phyloP scores from a whole-genome alignment of 1,140 invertebrate species.

The Apis laboriosa region DNA sequence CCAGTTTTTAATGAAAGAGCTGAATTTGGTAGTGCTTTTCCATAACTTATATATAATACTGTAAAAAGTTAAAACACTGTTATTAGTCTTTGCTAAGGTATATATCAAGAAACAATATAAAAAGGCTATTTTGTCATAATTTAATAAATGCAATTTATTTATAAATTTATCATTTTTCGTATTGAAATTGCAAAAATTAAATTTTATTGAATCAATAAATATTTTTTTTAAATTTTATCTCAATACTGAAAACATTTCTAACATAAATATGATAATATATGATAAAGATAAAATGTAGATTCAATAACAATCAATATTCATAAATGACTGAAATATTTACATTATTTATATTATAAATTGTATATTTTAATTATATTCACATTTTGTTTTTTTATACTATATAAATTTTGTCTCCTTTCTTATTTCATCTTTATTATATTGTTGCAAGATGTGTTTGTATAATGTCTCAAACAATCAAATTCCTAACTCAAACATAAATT shows the following conservation, averaged over 20 bases:
- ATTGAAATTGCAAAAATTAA: background rate
- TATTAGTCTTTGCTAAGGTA: constrained; percentile 38
- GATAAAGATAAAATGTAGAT: background rate
- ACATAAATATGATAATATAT: background rate
- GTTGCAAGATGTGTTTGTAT: constrained; percentile 4
- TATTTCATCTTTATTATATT: background rate
- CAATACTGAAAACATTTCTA: background rate
- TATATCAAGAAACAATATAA: constrained; percentile 13
- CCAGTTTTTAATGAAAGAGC: constrained; percentile 5
- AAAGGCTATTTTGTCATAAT: constrained; percentile 52
- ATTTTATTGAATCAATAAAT: background rate
- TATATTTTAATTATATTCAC: constrained; percentile 6
- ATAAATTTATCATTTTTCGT: constrained; percentile 26
- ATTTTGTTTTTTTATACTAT: constrained; percentile 21
- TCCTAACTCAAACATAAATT: constrained; percentile 7
- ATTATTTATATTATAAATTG: background rate
- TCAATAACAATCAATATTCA: constrained; percentile 24
- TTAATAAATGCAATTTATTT: constrained; percentile 37
- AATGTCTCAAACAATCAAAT: constrained; percentile 5
- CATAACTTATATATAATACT: constrained; percentile 29
- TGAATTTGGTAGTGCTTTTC: constrained; percentile 31
- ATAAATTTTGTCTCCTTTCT: background rate
- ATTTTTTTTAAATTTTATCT: background rate
- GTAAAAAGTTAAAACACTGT: constrained; percentile 53
- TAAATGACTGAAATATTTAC: background rate